A percentile compares a stretch with the other conserved stretches of the same genome.
phyloP scores from a whole-genome alignment of 2,113 vertebrate species.

The Malurus elegans region DNA sequence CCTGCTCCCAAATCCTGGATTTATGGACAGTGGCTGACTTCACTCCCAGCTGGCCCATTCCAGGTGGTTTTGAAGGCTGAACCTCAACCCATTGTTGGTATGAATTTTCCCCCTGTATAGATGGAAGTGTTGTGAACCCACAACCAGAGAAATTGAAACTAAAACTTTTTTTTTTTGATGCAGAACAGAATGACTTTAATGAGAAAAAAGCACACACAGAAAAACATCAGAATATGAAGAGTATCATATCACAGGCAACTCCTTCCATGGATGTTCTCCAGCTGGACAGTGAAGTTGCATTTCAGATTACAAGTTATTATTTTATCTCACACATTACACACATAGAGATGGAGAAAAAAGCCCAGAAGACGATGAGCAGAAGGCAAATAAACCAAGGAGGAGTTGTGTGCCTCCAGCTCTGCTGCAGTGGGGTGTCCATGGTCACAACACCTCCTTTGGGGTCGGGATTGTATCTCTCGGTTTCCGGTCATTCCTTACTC shows the following conservation, averaged over 20 bases:
- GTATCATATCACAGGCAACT: not conserved
- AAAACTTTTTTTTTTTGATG: not conserved
- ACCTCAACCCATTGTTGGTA: fast-evolving
- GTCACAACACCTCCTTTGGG: not conserved
- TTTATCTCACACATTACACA: not conserved
- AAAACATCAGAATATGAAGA: not conserved
- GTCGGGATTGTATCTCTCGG: fast-evolving
- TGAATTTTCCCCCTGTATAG: not conserved
- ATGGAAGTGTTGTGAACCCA: not conserved
- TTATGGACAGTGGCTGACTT: not conserved
- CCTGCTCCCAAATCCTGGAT: not conserved
- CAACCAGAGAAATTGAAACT: not conserved
- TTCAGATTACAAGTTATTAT: not conserved
- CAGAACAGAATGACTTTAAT: conserved; percentile 12
- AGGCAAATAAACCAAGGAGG: not conserved
- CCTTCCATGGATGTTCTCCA: not conserved
- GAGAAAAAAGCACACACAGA: not conserved
- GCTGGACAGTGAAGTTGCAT: not conserved
- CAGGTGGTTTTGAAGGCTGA: not conserved
- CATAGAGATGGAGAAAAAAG: not conserved
- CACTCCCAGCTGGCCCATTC: not conserved
- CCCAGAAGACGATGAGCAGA: fast-evolving
- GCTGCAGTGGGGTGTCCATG: fast-evolving
- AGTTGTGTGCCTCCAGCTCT: not conserved
- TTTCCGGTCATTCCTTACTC: not conserved